Conservation (phyloP, 2,113 vertebrate genomes). For the Hippocampus barbouri region DNA sequence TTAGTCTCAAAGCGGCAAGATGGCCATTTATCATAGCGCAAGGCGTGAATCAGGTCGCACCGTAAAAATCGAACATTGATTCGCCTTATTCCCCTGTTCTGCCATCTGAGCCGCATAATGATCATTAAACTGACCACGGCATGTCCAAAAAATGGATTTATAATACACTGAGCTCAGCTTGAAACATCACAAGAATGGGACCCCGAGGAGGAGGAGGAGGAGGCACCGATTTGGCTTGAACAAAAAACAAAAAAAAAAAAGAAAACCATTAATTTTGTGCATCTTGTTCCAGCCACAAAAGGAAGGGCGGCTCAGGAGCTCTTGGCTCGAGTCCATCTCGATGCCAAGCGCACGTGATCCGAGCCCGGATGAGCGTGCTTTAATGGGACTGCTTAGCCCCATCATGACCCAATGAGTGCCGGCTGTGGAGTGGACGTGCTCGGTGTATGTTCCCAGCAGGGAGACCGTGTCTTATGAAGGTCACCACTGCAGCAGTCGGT, state of each 20-base stretch:
- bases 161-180: slow-evolving; percentile 49
- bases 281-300: slow-evolving; percentile 26
- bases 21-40: slow-evolving; percentile 64
- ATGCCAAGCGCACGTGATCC: slow-evolving; percentile 66
- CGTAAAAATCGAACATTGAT: slow-evolving; percentile 71
- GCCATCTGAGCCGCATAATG: slow-evolving; percentile 71
- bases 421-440: slow-evolving; percentile 72
- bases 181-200: slow-evolving; percentile 42
- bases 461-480: slow-evolving; percentile 73
- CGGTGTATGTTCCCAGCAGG: slow-evolving; percentile 70
- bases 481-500: slow-evolving; percentile 70
- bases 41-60: slow-evolving; percentile 71
- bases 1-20: slow-evolving; percentile 56
- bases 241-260: slow-evolving; percentile 3
- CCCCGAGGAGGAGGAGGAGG: slow-evolving; percentile 12
- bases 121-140: slow-evolving; percentile 73
- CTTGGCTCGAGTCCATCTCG: slow-evolving; percentile 63
- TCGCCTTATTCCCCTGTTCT: slow-evolving; percentile 72
- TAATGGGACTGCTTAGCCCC: slow-evolving; percentile 79
- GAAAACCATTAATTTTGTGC: slow-evolving; percentile 16
- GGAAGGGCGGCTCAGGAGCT: slow-evolving; percentile 41
- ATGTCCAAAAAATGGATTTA: slow-evolving; percentile 71
- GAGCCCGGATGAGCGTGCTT: slow-evolving; percentile 73
- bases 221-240: slow-evolving; percentile 27
- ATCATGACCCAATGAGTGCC: slow-evolving; percentile 76